These are phyloP conservation scores for Arbacia lixula DNA, from an alignment of 53 echinoderm and acorn worm species.

Conservation along the genomic window DNA sequence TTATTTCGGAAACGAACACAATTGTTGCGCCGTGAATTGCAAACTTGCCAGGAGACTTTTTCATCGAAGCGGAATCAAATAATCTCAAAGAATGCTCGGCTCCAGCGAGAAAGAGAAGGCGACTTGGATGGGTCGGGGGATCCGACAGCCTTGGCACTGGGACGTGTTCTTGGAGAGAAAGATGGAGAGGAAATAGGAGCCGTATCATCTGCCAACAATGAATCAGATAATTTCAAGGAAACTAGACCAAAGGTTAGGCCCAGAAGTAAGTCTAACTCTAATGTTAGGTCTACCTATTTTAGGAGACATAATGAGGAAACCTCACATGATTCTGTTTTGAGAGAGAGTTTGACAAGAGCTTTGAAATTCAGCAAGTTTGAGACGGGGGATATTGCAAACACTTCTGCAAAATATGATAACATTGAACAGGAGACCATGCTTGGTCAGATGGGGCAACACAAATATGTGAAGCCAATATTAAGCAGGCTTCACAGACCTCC, in stretches of 20 bases:
- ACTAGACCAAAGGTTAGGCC: too few species aligned
- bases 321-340: neutral
- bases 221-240: too few species aligned
- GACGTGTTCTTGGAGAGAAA: too few species aligned
- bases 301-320: neutral
- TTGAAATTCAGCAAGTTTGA: too few species aligned
- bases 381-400: neutral
- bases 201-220: too few species aligned
- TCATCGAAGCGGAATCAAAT: neutral
- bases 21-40: constrained; percentile 30
- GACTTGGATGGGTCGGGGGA: too few species aligned
- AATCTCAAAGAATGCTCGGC: neutral
- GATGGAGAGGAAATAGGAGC: too few species aligned
- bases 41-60: constrained; percentile 23
- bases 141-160: too few species aligned
- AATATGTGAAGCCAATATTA: neutral
- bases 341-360: neutral
- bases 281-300: too few species aligned
- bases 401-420: neutral
- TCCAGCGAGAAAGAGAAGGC: neutral
- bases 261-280: too few species aligned
- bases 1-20: constrained; percentile 10
- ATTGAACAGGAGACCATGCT: neutral
- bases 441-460: neutral
- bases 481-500: neutral